Base-by-base conservation (phyloP, 2,797 vertebrate species). In the Aldrovandia affinis region DNA sequence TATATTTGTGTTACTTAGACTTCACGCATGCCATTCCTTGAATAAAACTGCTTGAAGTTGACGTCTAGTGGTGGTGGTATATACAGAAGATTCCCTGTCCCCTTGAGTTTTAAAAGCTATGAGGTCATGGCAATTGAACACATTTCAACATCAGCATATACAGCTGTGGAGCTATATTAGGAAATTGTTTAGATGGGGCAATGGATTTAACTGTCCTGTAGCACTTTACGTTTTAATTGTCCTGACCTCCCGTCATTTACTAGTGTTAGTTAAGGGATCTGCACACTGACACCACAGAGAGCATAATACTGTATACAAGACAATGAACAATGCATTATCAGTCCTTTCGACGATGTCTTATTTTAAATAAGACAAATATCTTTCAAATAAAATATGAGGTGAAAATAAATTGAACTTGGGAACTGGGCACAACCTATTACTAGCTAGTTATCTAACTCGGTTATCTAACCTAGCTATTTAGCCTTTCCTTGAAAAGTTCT, bases 151-250 rank as follows among this genome's bases (percentile, higher is more conserved):
- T 2, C 78, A 61, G 75, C 88, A 90, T 88, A 87, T 85, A 57
- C 81, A 89, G 77, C 87, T 87, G 87, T 83, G 44, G 86, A 89
- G 83, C 84, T 18, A 2, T 90, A 85, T 90, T 87, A 84, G 83
- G 14, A 81, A 68, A 86, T 14, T 36, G 44, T 81, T 68, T 68
- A 70, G n/a, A 39, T n/a, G n/a, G n/a, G n/a, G n/a, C 33, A 47
- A 12, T 73, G 68, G 50, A 75, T 39, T 83, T 65, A 42, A 54
- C 33, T 39, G 12, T 28, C 33, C 42, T 57, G 15, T 77, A 50
- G 75, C 39, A 22, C 54, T 25, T 4, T 52, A 77, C n/a, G 22
- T 75, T 83, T 57, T 25, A 52, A 59, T 55, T 83, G 68, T 1
- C 36, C 52, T 77, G 82, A 77, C 82, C 68, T 77, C 42, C 50